Evolutionary conservation across 2,113 vertebrate species (phyloP), one percentile per base, ranked within the genome.

Genomic region (Caloenas nicobarica): DNA sequence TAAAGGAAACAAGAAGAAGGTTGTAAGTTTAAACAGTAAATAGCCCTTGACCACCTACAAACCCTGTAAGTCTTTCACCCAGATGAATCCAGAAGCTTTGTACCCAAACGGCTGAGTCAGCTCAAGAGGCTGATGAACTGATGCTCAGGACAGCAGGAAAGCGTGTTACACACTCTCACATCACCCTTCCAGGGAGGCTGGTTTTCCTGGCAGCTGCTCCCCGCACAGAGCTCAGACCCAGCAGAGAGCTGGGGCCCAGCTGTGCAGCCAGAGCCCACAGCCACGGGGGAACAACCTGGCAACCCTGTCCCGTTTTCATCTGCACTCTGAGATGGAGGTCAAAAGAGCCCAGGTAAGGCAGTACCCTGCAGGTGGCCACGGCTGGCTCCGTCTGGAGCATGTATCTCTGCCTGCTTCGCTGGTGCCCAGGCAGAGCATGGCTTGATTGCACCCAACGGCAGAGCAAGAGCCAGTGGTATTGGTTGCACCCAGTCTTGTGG

Each of bases 31-130:
- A 80, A 95, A 92, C 54, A 95, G 80, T 79, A 87, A 95, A 91
- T 93, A 97, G 93, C 93, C 95, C 95, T 95, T 96, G 88, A 81
- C 74, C 74, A 70, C 69, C 84, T 71, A 42, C 40, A 85, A 56
- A 62, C 89, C 68, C 80, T 81, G 66, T 74, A 73, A 53, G 36
- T 65, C 36, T 61, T 73, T 81, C 83, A 80, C 34, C 33, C 79
- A 69, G 72, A 76, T 21, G 72, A 81, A 68, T 10, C 73, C 80
- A 88, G 70, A 19, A 82, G 70, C 64, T 89, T 36, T 34, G 62
- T 26, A 54, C 34, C 48, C 56, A 31, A 53, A 36, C 0, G 1
- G 42, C 57, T 3, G 7, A 58, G 51, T 33, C 29, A 56, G 48
- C 81, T 60, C 3, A 0, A 29, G 81, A 50, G 56, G 54, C 62